Base-by-base conservation (phyloP, 2,888 invertebrate genomes). In the Apodemia hepburni region DNA sequence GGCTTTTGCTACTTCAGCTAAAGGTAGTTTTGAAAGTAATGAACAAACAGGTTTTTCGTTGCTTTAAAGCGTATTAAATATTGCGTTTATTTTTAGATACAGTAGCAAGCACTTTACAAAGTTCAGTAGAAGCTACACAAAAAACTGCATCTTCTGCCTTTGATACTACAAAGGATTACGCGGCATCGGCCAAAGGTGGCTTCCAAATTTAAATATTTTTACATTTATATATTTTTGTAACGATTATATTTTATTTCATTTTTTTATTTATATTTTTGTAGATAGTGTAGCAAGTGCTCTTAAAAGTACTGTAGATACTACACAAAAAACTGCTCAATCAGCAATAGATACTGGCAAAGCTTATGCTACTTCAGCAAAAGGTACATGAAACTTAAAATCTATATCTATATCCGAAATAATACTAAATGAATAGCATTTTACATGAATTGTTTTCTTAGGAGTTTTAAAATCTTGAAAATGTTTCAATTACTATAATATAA, bases 71-170 rank as follows among this genome's bases (percentile, higher is more conserved):
- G 17, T 38, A 17, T 35, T 47, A 59, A 35, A 33, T 58, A 68
- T 38, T 27, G 60, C 54, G 47, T 61, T 63, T 47, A 54, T 62
- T 67, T 68, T 58, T 76, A 77, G 76, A 76, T 69, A 72, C 75
- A 0, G 70, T 77, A 65, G 66, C 71, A 45, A 72, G 65, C 61
- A 73, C 76, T 6, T 69, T 73, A 12, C 68, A 72, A 47, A 68
- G 69, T n/a, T 73, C 75, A 7, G 71, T 77, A 65, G 77, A 78
- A 66, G 71, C 74, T 18, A 74, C 78, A n/a, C 78, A 78, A 69
- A 74, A 69, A 64, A 69, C 70, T 5, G 75, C 76, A 35, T 65
- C 74, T 2, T 70, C 75, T 15, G 76, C 72, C 57, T 70, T 72
- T 42, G 75, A 77, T 61, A 76, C 75, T 58, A 71, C 54, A 9